These are phyloP conservation scores for Athripsodes cinereus DNA, from an alignment of 2,888 invertebrate genomes.

Conservation along the genomic window DNA sequence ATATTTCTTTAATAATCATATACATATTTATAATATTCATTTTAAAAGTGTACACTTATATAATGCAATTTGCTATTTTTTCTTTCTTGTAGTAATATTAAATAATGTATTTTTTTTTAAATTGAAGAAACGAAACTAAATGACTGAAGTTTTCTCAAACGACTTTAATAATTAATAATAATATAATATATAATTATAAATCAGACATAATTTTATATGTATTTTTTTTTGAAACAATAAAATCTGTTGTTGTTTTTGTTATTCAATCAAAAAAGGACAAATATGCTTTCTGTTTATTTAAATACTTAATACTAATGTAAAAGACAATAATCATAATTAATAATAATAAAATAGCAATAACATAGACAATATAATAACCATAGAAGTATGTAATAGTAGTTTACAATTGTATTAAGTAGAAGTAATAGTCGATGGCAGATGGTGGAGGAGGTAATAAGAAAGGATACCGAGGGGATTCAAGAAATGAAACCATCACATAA, in stretches of 20 bases:
- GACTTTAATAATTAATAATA: too few relatives aligned
- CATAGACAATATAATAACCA: neutral
- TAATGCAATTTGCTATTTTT: slow-evolving; percentile 31
- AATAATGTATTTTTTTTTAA: neutral
- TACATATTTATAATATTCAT: slow-evolving; percentile 47
- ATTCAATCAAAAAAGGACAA: too few relatives aligned
- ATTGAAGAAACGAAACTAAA: slow-evolving; percentile 22
- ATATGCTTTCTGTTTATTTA: too few relatives aligned
- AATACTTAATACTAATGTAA: neutral
- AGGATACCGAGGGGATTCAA: too few relatives aligned
- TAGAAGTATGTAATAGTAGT: neutral
- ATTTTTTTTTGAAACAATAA: too few relatives aligned
- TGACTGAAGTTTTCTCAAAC: slow-evolving; percentile 10
- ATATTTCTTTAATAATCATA: neutral
- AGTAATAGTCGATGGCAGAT: neutral
- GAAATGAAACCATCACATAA: slow-evolving; percentile 2
- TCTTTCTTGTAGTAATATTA: slow-evolving; percentile 16
- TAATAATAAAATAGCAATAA: neutral
- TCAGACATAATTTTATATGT: too few relatives aligned
- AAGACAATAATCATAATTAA: neutral
- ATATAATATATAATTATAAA: too few relatives aligned
- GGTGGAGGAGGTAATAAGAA: neutral
- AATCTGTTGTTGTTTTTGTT: too few relatives aligned
- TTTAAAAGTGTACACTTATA: slow-evolving; percentile 50
- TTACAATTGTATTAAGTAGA: neutral